phyloP scores from a whole-genome alignment of 1,140 invertebrate species.

The Dinoponera quadriceps region DNA sequence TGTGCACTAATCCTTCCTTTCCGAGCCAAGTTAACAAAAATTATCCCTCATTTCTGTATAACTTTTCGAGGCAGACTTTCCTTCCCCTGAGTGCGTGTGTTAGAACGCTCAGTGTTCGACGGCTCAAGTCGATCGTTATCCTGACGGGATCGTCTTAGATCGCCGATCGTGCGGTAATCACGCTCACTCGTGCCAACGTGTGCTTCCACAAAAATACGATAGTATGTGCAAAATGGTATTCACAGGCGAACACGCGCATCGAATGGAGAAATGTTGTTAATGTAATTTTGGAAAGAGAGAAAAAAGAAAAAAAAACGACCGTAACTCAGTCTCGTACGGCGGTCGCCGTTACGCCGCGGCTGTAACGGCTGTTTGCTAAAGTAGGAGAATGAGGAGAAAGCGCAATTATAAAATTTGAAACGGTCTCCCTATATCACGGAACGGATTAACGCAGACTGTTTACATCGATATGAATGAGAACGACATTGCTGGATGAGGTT shows the following conservation, averaged over 20 bases:
- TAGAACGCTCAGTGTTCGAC: conserved; percentile 12
- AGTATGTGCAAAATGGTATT: conserved; percentile 8
- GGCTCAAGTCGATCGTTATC: conserved; percentile 2
- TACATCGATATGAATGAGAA: conserved; percentile 63
- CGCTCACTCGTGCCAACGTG: conserved; percentile 19
- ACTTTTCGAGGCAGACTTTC: not conserved
- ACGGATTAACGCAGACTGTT: conserved; percentile 65
- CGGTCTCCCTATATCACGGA: conserved; percentile 8
- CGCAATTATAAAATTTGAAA: conserved; percentile 16
- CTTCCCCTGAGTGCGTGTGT: not conserved
- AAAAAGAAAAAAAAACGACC: not conserved
- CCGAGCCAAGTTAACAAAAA: conserved; percentile 38
- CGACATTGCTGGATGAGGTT: conserved; percentile 60
- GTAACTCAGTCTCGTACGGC: not conserved
- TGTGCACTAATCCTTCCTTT: conserved; percentile 34
- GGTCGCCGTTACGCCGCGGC: conserved; percentile 2
- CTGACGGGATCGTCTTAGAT: conserved; percentile 7
- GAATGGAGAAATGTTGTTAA: conserved; percentile 17
- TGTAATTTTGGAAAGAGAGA: conserved; percentile 31
- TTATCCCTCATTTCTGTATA: not conserved
- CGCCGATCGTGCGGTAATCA: conserved; percentile 22
- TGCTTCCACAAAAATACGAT: conserved; percentile 30
- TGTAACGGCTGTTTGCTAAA: conserved; percentile 24
- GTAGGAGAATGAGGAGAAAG: conserved; percentile 11
- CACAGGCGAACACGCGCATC: not conserved